phyloP scores from a whole-genome alignment of 2,797 vertebrate genomes.

The Coregonus sp. region DNA sequence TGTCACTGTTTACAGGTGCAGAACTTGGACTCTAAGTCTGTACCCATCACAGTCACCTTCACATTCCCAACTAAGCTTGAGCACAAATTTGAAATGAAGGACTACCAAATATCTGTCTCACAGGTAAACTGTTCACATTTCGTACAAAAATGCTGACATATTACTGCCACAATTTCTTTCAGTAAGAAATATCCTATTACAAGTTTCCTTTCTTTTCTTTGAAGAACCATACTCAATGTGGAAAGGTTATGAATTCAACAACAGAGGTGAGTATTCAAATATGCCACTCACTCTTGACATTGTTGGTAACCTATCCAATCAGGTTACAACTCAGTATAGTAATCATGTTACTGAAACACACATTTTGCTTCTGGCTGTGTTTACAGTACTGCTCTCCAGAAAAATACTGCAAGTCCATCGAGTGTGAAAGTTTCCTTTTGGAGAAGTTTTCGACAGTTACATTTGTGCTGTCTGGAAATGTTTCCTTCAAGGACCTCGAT shows the following conservation, averaged over 20 bases:
- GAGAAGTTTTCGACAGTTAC: conserved; percentile 31
- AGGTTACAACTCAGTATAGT: too few species aligned
- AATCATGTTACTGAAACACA: background rate
- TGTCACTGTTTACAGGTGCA: conserved; percentile 57
- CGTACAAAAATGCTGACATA: background rate
- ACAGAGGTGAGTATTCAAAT: conserved; percentile 48
- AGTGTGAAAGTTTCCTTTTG: conserved; percentile 57
- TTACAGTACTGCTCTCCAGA: conserved; percentile 51
- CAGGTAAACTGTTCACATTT: conserved; percentile 46
- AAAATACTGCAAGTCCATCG: conserved; percentile 24
- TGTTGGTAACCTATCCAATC: background rate
- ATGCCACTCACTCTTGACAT: background rate
- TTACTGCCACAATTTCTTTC: conserved; percentile 2
- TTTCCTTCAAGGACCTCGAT: conserved; percentile 48
- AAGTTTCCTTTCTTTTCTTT: conserved; percentile 18
- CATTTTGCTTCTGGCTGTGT: conserved; percentile 7
- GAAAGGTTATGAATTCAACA: fast-evolving
- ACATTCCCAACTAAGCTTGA: conserved; percentile 55
- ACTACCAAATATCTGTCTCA: conserved; percentile 45
- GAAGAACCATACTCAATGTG: conserved; percentile 63
- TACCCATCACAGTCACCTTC: conserved; percentile 61
- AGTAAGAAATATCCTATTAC: background rate
- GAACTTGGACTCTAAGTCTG: conserved; percentile 59
- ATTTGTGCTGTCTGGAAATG: conserved; percentile 48
- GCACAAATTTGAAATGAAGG: conserved; percentile 53